Base-by-base conservation (phyloP, 1,140 invertebrate genomes). In the Ladona fulva region DNA sequence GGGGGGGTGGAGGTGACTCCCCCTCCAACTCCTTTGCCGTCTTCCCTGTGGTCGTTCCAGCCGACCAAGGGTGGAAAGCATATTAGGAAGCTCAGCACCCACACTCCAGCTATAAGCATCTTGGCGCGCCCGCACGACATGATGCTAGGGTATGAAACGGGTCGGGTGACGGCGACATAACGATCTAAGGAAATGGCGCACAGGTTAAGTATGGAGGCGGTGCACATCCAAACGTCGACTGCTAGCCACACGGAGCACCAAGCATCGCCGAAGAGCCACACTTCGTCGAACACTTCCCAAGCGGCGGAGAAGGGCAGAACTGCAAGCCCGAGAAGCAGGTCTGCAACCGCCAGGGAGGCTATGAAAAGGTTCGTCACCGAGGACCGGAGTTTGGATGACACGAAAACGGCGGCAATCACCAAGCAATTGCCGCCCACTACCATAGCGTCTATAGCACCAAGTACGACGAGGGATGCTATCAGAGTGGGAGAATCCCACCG, bases 341-440 rank as follows among this genome's bases (percentile, higher is more conserved):
- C 97, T 42, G 96, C 95, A 0, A 97, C 92, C 0, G 96, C 97
- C 79, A 98, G 87, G 25, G 95, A 97, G 42, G 97, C 91, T 82
- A 99, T 98, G 86, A 98, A 97, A 82, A 96, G 90, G 85, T 98
- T 98, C 66, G 96, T 98, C 79, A 97, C 95, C 77, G 94, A 95
- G 0, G 87, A 87, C 74, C 95, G 89, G 75, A 97, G 88, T 84
- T 97, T 97, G 66, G 92, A 91, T 24, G 90, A 92, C 83, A 93
- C 92, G 83, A 94, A 93, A 42, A 98, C 96, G 76, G 96, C 95
- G 76, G 94, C 89, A 82, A 98, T 96, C 77, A 98, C 95, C 42
- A 98, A 88, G 80, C 92, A 91, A 86, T 98, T 98, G 76, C 96
- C 95, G 24, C 91, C 89, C 76, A 96, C 92, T 76, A 97, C 94